Evolutionary conservation across 64 coral and sea anemone genomes (phyloP), one percentile per base, ranked within the genome.

Genomic region (Actinia tenebrosa): DNA sequence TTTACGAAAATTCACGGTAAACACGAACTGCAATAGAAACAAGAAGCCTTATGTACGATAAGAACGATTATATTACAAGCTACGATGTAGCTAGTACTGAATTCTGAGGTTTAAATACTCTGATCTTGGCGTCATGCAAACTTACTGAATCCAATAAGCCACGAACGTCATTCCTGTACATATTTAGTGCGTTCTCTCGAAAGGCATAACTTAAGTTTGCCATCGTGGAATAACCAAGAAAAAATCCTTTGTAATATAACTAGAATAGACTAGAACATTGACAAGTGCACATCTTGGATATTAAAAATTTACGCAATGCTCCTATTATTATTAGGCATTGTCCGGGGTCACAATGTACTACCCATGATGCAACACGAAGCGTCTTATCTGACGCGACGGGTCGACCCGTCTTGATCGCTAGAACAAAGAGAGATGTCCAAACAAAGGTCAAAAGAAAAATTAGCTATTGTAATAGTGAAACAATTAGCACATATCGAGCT

Each of bases 191-290:
- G 69, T 75, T 75, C 25, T 75, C 69, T 75, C 69, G 69, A 75
- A 75, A 30, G 26, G 69, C 25, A 75, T 75, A 75, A 42, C 69
- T 75, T 75, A 30, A 42, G 69, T 75, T 75, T 75, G 69, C n/a
- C 69, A 75, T 75, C 69, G 69, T 75, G 9, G 26, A 75, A 11
- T 15, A 37, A 42, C 2, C n/a, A 66, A 10, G n/a, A 14, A 4
- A 66, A n/a, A 66, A 66, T 14, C 20, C 15, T 66, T 66, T 7
- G 10, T n/a, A 66, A 8, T 66, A 7, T 23, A n/a, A 66, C 22
- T 4, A 58, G 10, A 14, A 14, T 2, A 58, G 56, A 66, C 63
- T n/a, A 66, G 19, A 23, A 2, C 4, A 23, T 50, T 8, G 7
- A 8, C 3, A 10, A 8, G 63, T 5, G 22, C 22, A 66, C 63